Conservation (phyloP, 2,797 vertebrate species). For the Danio aesculapii region DNA sequence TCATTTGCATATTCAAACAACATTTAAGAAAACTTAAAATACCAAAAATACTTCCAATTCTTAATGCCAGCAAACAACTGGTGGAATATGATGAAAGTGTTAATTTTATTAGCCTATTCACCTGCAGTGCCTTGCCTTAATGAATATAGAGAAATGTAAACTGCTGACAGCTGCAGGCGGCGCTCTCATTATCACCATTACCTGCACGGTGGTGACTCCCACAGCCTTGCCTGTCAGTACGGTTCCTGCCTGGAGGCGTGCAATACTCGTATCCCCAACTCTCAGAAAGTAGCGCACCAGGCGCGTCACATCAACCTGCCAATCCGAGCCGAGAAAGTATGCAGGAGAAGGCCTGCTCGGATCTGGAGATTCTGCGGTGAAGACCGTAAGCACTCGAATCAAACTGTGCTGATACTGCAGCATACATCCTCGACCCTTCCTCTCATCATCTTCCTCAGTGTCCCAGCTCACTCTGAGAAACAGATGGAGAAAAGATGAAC, state of each 20-base stretch:
- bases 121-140: background rate
- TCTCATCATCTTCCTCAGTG: constrained; percentile 93
- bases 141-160: background rate
- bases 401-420: constrained; percentile 92
- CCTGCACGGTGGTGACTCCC: constrained; percentile 91
- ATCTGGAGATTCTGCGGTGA: constrained; percentile 69
- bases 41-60: no score
- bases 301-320: constrained; percentile 92
- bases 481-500: constrained; percentile 32
- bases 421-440: constrained; percentile 86
- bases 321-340: constrained; percentile 88
- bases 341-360: constrained; percentile 71
- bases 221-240: constrained; percentile 87
- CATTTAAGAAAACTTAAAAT: no score
- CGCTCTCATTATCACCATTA: constrained; percentile 61
- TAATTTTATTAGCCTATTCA: no score
- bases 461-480: constrained; percentile 83
- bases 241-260: constrained; percentile 80
- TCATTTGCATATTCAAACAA: no score
- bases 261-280: constrained; percentile 86
- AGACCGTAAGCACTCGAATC: constrained; percentile 85
- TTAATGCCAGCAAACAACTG: no score
- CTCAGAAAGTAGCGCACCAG: constrained; percentile 85
- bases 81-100: no score
- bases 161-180: background rate